Base-by-base conservation (phyloP, 2,113 vertebrate genomes). In the Pedionomus torquatus region DNA sequence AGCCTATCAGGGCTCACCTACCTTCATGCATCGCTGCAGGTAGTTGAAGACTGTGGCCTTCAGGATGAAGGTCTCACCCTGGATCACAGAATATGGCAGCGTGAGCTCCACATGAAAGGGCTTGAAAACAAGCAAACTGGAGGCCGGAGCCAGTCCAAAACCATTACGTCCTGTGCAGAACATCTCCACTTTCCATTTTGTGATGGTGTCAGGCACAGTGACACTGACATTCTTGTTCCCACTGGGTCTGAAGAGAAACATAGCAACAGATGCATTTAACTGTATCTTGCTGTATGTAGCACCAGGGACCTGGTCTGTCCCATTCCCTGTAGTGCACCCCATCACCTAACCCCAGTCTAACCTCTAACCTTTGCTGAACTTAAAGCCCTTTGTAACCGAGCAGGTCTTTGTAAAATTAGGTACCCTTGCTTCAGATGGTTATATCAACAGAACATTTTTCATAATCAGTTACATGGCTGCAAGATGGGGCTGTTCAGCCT, bases 91-190 rank as follows among this genome's bases (percentile, higher is more conserved):
- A 96, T 98, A 98, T 4, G 99, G 99, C 33, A 99, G 41, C 2
- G 97, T 97, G 39, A 99, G 97, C 9, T 99, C 98, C 84, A 99
- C 98, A 33, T 98, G 97, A 96, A 99, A 99, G 0, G 99, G 99
- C 97, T 99, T 98, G 98, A 99, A 99, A 84, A 98, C 98, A 5
- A 93, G 98, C 39, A 99, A 96, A 13, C 89, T 78, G 1, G 93
- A 77, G 55, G 93, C 61, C 69, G 98, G 97, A 7, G 99, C 97
- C 41, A 99, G 94, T 14, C 99, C 99, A 15, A 99, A 98, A 87
- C 99, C 99, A 3, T 89, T 93, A 8, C 7, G 39, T 35, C 98
- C 99, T 61, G 98, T 97, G 64, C 99, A 99, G 97, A 99, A 99
- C 19, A 98, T 98, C 63, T 98, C 97, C 1, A 98, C 98, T 48